Evolutionary conservation across 2,113 vertebrate genomes (phyloP), one percentile per base, ranked within the genome.

Genomic region (Prunella fulvescens): DNA sequence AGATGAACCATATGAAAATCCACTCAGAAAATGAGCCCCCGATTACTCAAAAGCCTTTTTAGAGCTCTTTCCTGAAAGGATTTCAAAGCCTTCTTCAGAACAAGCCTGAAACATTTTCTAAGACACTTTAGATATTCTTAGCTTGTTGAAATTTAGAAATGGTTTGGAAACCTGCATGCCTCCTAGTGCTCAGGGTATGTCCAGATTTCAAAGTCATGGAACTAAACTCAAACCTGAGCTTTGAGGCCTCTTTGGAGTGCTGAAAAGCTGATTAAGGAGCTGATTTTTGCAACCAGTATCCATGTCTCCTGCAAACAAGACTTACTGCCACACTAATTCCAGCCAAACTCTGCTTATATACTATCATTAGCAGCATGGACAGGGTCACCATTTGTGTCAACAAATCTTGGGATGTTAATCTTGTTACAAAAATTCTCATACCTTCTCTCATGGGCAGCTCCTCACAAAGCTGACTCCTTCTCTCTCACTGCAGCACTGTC

Each of bases 91-190:
- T 83, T n/a, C 8, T 85, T 92, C 14, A 5, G 35, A 64, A 37
- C 20, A 72, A 94, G 31, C 47, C 78, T 74, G 77, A 65, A 66
- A 72, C n/a, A 23, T 77, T 62, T 93, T 70, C 47, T 58, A 56
- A 91, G 66, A 35, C 79, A 45, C 4, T 44, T 48, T 42, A 40
- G 33, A 29, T 61, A 61, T 79, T 13, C 67, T 83, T 45, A 83
- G 33, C 78, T 88, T 57, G 33, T 66, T 84, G 92, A 77, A 92
- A 85, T 86, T 88, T 47, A 89, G 80, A 73, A 92, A 57, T 47
- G 6, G 18, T 73, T 95, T 76, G 45, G 67, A 92, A 93, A 80
- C 51, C 40, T 53, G 15, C 67, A 50, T 33, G 60, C 26, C 53
- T 90, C 60, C 51, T 31, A 54, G 79, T 4, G 3, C 39, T 81